Conservation (phyloP, 2,888 invertebrate species). For the Pandemis cinnamomeana region DNA sequence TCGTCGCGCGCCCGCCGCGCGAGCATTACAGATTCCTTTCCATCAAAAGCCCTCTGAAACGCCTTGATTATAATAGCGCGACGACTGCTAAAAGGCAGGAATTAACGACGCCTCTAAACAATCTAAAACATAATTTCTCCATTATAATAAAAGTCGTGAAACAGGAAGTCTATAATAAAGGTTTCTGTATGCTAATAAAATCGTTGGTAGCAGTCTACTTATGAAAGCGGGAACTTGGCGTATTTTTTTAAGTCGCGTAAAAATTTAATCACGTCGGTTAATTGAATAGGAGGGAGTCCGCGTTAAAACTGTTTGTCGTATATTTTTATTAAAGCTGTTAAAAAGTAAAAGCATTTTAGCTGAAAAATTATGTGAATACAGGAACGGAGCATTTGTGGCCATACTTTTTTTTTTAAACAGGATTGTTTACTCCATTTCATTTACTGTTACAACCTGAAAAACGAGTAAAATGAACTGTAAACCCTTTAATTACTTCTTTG, state of each 20-base stretch:
- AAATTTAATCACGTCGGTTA: slow-evolving; percentile 65
- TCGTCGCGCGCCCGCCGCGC: slow-evolving; percentile 14
- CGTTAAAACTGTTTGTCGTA: slow-evolving; percentile 51
- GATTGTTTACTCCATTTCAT: slow-evolving; percentile 8
- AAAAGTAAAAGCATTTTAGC: slow-evolving; percentile 40
- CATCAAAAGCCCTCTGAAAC: slow-evolving; percentile 5
- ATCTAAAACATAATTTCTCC: slow-evolving; percentile 66
- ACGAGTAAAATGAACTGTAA: not conserved
- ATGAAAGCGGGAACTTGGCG: slow-evolving; percentile 49
- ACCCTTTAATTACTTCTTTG: no score
- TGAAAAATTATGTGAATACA: slow-evolving; percentile 39
- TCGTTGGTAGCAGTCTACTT: slow-evolving; percentile 49
- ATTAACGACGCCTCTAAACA: slow-evolving; percentile 56
- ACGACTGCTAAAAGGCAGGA: slow-evolving; percentile 46
- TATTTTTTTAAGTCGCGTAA: slow-evolving; percentile 69
- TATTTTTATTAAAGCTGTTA: slow-evolving; percentile 51
- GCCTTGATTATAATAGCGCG: slow-evolving; percentile 45
- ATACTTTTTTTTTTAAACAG: slow-evolving; percentile 28
- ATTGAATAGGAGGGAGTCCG: slow-evolving; percentile 58
- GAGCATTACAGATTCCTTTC: slow-evolving; percentile 6
- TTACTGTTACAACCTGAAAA: not conserved
- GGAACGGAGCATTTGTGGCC: slow-evolving; percentile 30
- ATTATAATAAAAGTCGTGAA: slow-evolving; percentile 69
- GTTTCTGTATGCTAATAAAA: slow-evolving; percentile 62
- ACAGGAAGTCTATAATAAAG: slow-evolving; percentile 55